Conservation (phyloP, 2,888 invertebrate genomes). For the Pristionchus maxplancki region DNA sequence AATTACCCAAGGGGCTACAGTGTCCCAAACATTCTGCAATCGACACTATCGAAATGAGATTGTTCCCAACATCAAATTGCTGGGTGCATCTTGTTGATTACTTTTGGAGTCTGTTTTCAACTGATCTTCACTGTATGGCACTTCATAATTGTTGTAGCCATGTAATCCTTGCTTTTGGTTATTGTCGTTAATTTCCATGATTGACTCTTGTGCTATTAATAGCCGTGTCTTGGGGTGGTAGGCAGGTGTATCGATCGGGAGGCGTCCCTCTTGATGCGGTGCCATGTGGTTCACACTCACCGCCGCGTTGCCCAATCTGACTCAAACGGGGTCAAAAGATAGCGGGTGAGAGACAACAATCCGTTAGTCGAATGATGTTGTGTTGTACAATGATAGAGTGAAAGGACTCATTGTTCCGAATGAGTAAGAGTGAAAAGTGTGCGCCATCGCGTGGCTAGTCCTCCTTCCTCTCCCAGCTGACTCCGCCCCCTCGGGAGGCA, state of each 20-base stretch:
- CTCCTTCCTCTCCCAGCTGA: background rate
- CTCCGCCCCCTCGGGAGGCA: constrained; percentile 18
- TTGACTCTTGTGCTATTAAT: background rate
- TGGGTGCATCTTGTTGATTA: background rate
- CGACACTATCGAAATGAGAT: no score
- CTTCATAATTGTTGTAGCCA: no score
- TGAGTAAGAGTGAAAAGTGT: background rate
- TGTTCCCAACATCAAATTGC: no score
- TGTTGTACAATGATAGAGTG: background rate
- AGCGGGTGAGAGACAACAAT: background rate
- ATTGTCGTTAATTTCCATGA: background rate
- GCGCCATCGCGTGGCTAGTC: background rate
- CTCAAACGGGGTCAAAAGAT: constrained; percentile 4
- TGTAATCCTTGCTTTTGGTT: background rate
- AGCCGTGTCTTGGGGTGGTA: background rate
- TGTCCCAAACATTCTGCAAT: background rate
- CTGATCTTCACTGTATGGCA: no score
- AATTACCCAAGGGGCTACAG: background rate
- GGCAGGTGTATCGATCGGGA: constrained; percentile 1
- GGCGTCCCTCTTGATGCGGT: background rate
- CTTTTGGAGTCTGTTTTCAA: background rate
- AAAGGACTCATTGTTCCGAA: background rate
- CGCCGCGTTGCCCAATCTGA: background rate
- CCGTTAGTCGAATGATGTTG: background rate
- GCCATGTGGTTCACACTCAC: background rate